phyloP scores from a whole-genome alignment of 2,888 invertebrate species.

The Horisme vitalbata region DNA sequence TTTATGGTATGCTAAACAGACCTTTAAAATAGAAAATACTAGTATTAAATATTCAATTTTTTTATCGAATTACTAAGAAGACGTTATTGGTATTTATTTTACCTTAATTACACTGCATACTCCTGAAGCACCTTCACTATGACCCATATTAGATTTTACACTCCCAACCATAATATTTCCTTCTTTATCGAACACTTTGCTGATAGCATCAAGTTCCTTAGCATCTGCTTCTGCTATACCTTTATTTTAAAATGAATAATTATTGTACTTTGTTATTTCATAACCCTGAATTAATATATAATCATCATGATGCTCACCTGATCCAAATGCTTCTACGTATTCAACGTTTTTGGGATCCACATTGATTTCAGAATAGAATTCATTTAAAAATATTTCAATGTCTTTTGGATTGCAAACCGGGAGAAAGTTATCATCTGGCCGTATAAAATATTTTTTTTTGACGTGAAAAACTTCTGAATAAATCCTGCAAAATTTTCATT shows the following conservation, averaged over 20 bases:
- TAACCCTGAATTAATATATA: too few species aligned
- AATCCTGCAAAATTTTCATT: constrained; percentile 51
- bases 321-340: constrained; percentile 91
- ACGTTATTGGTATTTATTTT: too few species aligned
- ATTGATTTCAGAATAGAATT: constrained; percentile 83
- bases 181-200: constrained; percentile 73
- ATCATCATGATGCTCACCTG: too few species aligned
- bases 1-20: constrained; percentile 47
- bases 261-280: too few species aligned
- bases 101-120: constrained; percentile 79
- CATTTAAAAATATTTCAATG: constrained; percentile 71
- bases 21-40: too few species aligned
- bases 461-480: constrained; percentile 88
- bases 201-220: constrained; percentile 83
- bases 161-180: constrained; percentile 77
- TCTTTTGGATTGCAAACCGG: constrained; percentile 39
- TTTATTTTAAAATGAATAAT: constrained; percentile 26
- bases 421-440: constrained; percentile 24
- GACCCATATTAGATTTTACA: constrained; percentile 56
- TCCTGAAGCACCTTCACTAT: constrained; percentile 52
- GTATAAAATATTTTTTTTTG: constrained; percentile 66
- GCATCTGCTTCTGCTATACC: constrained; percentile 83
- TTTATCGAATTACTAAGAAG: too few species aligned
- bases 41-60: too few species aligned
- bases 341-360: constrained; percentile 85